Evolutionary conservation across 2,797 vertebrate species (phyloP).

Genomic region (Esox lucius): DNA sequence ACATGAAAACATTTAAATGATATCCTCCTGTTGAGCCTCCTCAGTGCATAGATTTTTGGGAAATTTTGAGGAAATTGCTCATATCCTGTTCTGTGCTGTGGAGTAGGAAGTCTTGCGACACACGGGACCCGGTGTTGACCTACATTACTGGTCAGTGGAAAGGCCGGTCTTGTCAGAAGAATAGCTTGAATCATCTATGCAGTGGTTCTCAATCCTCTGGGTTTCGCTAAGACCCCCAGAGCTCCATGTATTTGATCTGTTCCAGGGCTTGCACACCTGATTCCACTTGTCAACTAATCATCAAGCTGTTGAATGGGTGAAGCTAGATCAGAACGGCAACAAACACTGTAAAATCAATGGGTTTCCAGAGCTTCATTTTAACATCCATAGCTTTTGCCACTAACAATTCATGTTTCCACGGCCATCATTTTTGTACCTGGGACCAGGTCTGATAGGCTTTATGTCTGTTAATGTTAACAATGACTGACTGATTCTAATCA

Average conservation of each 20-base stretch:
- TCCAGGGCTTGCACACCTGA: no score
- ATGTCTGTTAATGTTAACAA: no score
- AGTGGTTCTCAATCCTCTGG: not conserved
- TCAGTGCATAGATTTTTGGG: constrained; percentile 43
- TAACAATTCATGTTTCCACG: no score
- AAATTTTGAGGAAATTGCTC: constrained; percentile 66
- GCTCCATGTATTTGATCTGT: not conserved
- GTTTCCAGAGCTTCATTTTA: no score
- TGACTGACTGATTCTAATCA: not conserved
- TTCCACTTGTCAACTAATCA: no score
- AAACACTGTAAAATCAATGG: no score
- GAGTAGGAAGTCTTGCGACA: constrained; percentile 66
- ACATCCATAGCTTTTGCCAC: no score
- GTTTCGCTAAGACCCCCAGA: not conserved
- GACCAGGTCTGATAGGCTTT: no score
- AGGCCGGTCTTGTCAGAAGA: not conserved
- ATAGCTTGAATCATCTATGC: not conserved
- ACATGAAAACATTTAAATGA: constrained; percentile 11
- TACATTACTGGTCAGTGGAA: constrained; percentile 47
- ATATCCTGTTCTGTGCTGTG: constrained; percentile 65
- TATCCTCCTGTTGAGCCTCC: constrained; percentile 43
- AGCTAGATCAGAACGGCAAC: no score
- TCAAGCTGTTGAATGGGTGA: no score
- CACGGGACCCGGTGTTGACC: constrained; percentile 64
- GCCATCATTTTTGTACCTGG: no score